Percentiles rank a stretch among this genome's conserved stretches.
Conservation (phyloP, 2,797 vertebrate species). For the Pipistrellus nathusii region DNA sequence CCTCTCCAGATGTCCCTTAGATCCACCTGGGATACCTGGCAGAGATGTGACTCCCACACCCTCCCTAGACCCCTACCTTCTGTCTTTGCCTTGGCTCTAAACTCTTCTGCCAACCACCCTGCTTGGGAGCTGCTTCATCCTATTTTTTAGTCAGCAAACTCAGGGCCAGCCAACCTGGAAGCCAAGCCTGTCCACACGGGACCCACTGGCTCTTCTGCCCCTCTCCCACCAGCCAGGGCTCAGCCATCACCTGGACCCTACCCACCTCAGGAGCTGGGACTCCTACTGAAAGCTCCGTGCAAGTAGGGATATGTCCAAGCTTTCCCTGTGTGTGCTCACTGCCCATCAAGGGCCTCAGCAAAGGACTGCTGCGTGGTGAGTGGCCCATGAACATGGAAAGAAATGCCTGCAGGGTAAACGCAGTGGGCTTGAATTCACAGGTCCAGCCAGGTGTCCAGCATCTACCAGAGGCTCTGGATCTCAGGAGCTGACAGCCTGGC, state of each 20-base stretch:
- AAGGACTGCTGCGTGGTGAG: not conserved
- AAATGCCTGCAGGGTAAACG: not conserved
- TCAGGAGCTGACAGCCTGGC: not conserved
- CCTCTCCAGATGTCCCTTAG: not conserved
- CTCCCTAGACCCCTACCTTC: not conserved
- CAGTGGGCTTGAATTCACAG: not conserved
- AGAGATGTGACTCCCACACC: not conserved
- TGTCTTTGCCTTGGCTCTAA: not conserved
- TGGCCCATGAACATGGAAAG: not conserved
- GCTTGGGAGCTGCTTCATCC: not conserved
- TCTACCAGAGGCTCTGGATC: not conserved
- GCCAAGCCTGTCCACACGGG: not conserved
- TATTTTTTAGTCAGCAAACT: slow-evolving; percentile 1
- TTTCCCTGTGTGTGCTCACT: not conserved
- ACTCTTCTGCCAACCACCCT: not conserved
- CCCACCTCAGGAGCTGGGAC: not conserved
- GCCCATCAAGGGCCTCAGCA: not conserved
- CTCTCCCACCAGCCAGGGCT: not conserved
- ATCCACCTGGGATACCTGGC: not conserved
- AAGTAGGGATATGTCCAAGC: not conserved
- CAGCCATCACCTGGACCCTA: not conserved
- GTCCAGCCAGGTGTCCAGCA: not conserved
- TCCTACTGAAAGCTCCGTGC: not conserved
- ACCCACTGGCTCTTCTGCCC: not conserved
- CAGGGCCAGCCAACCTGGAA: not conserved